These are phyloP conservation scores for Drosophila pegasa DNA, from an alignment of 2,888 invertebrate genomes.

Conservation along the genomic window DNA sequence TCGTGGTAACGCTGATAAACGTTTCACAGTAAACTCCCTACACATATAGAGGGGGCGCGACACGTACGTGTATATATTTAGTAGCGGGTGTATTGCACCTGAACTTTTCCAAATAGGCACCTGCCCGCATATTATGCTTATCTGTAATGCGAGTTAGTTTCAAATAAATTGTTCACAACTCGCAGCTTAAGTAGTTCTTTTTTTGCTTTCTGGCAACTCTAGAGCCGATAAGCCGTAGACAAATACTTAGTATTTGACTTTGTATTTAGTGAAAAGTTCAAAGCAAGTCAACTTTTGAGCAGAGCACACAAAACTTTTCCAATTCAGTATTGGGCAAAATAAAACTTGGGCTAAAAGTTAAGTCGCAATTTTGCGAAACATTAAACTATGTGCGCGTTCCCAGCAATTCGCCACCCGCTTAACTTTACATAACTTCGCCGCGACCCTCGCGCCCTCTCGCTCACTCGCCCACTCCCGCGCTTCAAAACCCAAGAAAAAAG, in stretches of 20 bases:
- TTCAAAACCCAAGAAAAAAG: conserved; percentile 31
- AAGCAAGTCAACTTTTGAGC: conserved; percentile 7
- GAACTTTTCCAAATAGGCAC: conserved; percentile 15
- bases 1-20: conserved; percentile 67
- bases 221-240: neutral
- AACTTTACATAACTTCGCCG: conserved; percentile 29
- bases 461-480: neutral
- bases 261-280: conserved; percentile 5
- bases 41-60: conserved; percentile 9
- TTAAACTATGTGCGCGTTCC: conserved; percentile 30
- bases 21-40: conserved; percentile 38
- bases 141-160: neutral
- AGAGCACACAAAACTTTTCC: conserved; percentile 36
- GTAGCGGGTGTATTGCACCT: neutral
- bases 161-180: neutral
- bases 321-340: conserved; percentile 20
- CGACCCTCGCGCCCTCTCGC: neutral
- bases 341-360: conserved; percentile 12
- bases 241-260: neutral
- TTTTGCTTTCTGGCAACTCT: conserved; percentile 3
- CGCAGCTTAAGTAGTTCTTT: neutral
- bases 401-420: conserved; percentile 30
- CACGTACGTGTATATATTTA: neutral
- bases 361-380: conserved; percentile 14
- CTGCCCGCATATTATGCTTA: conserved; percentile 14